These are phyloP conservation scores for Morinoia aosen DNA, from an alignment of 2,888 invertebrate genomes.

Conservation along the genomic window DNA sequence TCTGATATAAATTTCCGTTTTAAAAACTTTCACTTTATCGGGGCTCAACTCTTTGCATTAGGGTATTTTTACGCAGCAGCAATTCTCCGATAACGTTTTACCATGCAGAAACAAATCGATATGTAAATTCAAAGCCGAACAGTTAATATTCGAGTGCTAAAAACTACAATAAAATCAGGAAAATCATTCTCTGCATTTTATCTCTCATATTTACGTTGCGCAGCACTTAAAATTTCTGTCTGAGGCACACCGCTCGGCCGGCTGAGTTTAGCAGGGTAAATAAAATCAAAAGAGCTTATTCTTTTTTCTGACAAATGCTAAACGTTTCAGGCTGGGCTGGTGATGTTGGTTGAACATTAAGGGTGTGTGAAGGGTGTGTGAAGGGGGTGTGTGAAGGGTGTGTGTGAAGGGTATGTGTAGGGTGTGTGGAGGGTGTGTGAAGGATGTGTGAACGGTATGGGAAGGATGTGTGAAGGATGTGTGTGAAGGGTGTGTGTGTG, in stretches of 20 bases:
- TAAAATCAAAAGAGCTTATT: not conserved
- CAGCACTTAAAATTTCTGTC: not conserved
- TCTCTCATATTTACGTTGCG: not conserved
- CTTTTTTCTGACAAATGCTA: not conserved
- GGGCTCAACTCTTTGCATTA: not conserved
- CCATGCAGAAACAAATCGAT: not conserved
- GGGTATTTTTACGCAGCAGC: not conserved
- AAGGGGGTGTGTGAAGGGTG: not conserved
- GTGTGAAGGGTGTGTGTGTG: too few relatives aligned
- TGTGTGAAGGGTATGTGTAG: not conserved
- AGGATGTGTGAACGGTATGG: too few relatives aligned
- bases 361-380: not conserved
- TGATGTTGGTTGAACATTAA: not conserved
- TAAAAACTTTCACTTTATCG: not conserved
- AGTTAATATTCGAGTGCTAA: not conserved
- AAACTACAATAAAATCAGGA: not conserved
- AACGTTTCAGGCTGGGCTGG: not conserved
- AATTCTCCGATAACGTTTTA: not conserved
- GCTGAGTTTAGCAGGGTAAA: not conserved
- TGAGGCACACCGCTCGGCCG: not conserved
- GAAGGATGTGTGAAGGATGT: too few relatives aligned
- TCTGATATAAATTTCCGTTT: not conserved
- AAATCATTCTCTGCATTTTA: not conserved
- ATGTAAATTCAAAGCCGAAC: not conserved
- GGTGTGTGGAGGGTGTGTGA: too few relatives aligned